A percentile compares a stretch with the other conserved stretches of the same genome.
phyloP scores from a whole-genome alignment of 2,797 vertebrate species.

The Podarcis lilfordi region DNA sequence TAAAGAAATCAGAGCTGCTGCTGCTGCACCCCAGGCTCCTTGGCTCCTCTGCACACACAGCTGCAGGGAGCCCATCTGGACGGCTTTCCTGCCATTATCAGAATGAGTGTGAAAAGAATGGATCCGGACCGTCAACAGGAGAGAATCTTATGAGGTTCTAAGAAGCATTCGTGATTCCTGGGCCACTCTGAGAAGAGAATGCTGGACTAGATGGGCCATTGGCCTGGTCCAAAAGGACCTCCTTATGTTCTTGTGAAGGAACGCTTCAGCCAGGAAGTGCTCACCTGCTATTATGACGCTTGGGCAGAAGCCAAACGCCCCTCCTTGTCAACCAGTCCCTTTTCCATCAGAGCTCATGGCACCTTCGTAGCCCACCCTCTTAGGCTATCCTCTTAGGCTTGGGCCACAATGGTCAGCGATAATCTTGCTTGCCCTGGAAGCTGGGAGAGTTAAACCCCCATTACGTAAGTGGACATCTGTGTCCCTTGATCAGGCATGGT shows the following conservation, averaged over 20 bases:
- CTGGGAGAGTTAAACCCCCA: not conserved
- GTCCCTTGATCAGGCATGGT: not conserved
- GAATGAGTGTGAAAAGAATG: not conserved
- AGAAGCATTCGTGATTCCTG: no score
- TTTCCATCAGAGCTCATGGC: not conserved
- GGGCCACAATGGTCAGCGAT: not conserved
- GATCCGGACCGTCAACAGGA: not conserved
- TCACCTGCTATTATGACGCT: no score
- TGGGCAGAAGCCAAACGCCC: no score
- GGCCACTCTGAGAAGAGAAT: no score
- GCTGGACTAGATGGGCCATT: no score
- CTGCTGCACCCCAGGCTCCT: not conserved
- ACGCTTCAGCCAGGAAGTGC: no score
- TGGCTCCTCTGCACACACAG: not conserved
- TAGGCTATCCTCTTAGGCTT: no score
- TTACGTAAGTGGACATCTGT: not conserved
- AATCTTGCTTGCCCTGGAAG: not conserved
- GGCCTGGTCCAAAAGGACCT: no score
- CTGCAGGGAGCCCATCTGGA: not conserved
- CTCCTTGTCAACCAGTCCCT: not conserved
- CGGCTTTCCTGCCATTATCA: not conserved
- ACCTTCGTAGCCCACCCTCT: not conserved
- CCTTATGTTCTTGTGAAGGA: no score
- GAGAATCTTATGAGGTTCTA: not conserved
- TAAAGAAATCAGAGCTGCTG: not conserved